A percentile compares a stretch with the other conserved stretches of the same genome.
phyloP scores from a whole-genome alignment of 2,888 invertebrate genomes.

The Amphipyra berbera region DNA sequence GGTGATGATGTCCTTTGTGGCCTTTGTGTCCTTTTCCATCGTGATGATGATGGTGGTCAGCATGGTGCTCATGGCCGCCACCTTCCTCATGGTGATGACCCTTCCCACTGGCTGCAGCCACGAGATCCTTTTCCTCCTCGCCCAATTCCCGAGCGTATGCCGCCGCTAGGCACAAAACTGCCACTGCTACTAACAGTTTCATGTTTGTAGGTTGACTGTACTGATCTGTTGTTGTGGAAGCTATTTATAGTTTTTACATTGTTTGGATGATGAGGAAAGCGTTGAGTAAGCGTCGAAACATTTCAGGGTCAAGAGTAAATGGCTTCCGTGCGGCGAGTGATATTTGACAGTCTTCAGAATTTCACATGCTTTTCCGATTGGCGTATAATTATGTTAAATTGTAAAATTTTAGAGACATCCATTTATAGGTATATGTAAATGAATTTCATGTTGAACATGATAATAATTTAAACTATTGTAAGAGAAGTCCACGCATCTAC shows the following conservation, averaged over 20 bases:
- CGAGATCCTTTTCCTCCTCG: conserved; percentile 80
- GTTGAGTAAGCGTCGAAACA: conserved; percentile 59
- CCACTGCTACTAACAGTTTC: conserved; percentile 79
- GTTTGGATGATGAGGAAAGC: conserved; percentile 78
- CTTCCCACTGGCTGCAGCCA: conserved; percentile 80
- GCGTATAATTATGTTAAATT: not conserved
- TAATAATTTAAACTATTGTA: no score
- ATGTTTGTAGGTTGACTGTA: conserved; percentile 77
- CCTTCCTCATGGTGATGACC: conserved; percentile 78
- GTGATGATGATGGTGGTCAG: conserved; percentile 81
- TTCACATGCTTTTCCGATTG: conserved; percentile 26
- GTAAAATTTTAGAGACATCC: no score
- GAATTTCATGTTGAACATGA: no score
- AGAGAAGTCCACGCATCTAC: no score
- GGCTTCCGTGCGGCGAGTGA: conserved; percentile 32
- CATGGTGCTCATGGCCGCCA: conserved; percentile 82
- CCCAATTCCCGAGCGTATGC: conserved; percentile 76
- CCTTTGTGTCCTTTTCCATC: conserved; percentile 82
- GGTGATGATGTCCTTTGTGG: conserved; percentile 84
- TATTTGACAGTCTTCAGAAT: conserved; percentile 32
- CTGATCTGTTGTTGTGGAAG: conserved; percentile 61
- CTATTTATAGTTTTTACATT: conserved; percentile 79
- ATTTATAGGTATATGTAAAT: no score
- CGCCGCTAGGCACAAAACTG: conserved; percentile 80
- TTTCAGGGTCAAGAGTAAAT: conserved; percentile 52